Conservation (phyloP, 1,140 invertebrate genomes). For the Idris sp. region DNA sequence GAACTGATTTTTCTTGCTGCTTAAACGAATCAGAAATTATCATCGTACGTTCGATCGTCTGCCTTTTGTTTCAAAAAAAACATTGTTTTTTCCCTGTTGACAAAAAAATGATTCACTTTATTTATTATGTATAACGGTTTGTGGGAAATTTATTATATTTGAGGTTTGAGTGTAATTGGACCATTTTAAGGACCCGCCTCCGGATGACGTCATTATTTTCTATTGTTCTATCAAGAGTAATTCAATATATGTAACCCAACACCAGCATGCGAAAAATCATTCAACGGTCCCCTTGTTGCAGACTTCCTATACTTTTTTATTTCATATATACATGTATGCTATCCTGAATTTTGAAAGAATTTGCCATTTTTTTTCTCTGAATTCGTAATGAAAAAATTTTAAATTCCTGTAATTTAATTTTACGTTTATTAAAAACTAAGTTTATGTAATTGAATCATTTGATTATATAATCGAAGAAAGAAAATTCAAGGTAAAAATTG, state of each 20-base stretch:
- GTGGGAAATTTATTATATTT: constrained; percentile 23
- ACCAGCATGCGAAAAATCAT: constrained; percentile 31
- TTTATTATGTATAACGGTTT: too few species aligned
- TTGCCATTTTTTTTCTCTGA: too few species aligned
- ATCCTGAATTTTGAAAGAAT: too few species aligned
- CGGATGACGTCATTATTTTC: constrained; percentile 34
- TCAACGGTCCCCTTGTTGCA: constrained; percentile 24
- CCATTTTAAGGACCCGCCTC: constrained; percentile 9
- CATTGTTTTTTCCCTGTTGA: too few species aligned
- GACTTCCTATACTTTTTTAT: constrained; percentile 13
- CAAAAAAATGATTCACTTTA: too few species aligned
- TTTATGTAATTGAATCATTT: too few species aligned
- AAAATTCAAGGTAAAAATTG: too few species aligned
- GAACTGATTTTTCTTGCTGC: constrained; percentile 53
- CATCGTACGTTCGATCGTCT: constrained; percentile 39
- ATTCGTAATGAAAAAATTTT: too few species aligned
- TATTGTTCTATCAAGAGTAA: constrained; percentile 42
- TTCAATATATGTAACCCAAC: constrained; percentile 41
- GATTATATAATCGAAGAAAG: too few species aligned
- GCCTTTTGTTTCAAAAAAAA: constrained; percentile 50
- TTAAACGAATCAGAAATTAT: constrained; percentile 50
- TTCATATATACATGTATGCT: background rate
- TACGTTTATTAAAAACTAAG: too few species aligned
- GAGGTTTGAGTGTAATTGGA: constrained; percentile 26
- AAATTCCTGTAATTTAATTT: too few species aligned